phyloP scores from a whole-genome alignment of 2,797 vertebrate genomes.

The Oceanodroma leucorhoa region DNA sequence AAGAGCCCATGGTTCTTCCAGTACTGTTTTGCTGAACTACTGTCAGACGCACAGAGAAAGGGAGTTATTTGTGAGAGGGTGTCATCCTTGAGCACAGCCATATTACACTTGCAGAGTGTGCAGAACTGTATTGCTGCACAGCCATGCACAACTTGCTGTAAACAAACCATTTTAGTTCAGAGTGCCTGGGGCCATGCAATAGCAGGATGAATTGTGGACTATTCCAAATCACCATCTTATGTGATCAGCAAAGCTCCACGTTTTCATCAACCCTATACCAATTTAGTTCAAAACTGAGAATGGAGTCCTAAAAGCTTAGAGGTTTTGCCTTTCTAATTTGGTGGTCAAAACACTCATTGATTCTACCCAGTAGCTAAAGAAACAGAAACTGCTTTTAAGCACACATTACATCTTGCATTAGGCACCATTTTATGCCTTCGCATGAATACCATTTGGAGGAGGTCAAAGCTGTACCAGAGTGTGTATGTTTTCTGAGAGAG shows the following conservation, averaged over 20 bases:
- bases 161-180: background rate
- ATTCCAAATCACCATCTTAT: background rate
- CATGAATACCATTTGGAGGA: background rate
- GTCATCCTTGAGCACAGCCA: background rate
- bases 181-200: background rate
- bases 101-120: background rate
- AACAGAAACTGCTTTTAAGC: background rate
- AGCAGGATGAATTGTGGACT: background rate
- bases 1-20: background rate
- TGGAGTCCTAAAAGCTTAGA: background rate
- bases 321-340: background rate
- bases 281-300: background rate
- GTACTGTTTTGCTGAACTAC: background rate
- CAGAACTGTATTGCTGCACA: background rate
- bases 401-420: background rate
- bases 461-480: background rate
- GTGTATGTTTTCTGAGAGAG: constrained; percentile 35
- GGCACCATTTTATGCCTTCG: background rate
- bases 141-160: background rate
- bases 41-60: background rate
- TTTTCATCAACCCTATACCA: background rate
- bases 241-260: background rate
- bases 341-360: background rate
- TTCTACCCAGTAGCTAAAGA: background rate
- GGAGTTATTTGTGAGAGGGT: background rate